Evolutionary conservation across 2,888 invertebrate species (phyloP).

Genomic region (Hylaea fasciaria): DNA sequence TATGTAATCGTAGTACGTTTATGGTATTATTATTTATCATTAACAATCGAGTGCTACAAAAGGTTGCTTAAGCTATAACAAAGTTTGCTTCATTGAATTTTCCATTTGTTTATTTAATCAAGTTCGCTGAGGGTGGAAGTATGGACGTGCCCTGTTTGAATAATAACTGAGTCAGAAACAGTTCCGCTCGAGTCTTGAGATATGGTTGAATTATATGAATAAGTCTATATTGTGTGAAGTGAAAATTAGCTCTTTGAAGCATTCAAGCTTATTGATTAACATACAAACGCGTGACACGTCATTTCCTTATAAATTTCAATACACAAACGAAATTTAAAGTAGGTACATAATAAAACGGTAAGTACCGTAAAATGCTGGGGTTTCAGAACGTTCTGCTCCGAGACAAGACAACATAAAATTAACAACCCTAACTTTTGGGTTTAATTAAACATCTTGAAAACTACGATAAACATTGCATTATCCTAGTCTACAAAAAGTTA

Average conservation of each 20-base stretch:
- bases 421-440: no score
- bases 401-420: no score
- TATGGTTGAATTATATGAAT: slow-evolving; percentile 13
- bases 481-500: no score
- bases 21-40: not conserved
- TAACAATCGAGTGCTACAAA: not conserved
- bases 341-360: no score
- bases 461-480: no score
- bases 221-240: slow-evolving; percentile 12
- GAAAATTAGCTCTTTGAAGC: slow-evolving; percentile 6
- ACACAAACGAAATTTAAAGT: no score
- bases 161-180: slow-evolving; percentile 26
- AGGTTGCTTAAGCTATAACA: not conserved
- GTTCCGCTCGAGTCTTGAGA: slow-evolving; percentile 8
- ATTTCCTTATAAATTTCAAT: not conserved
- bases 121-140: slow-evolving; percentile 5
- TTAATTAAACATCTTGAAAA: no score
- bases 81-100: not conserved
- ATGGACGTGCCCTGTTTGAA: slow-evolving; percentile 20
- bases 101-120: slow-evolving; percentile 15
- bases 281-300: slow-evolving; percentile 41
- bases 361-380: no score
- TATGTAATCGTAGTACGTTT: no score
- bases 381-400: no score
- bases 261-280: slow-evolving; percentile 35